Base-by-base conservation (phyloP, 2,113 vertebrate species). In the Gnathonemus echidnorhynchus region DNA sequence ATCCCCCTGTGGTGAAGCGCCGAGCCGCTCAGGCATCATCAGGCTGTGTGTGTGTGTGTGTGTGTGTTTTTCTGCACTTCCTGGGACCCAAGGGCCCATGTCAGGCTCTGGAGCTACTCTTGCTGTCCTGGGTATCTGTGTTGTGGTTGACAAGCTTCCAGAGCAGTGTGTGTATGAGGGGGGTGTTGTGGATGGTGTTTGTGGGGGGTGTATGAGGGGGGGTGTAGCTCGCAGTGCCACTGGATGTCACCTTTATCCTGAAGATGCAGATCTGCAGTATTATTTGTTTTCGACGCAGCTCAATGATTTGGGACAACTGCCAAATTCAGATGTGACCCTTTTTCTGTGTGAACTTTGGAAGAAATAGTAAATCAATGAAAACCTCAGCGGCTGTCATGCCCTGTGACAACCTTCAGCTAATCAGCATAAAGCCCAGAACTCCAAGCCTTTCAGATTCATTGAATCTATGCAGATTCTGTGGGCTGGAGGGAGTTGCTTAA, bases 381-480 rank as follows among this genome's bases (percentile, higher is more conserved):
- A 42, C 45, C 35, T 46, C 42, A 45, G 39, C 0, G 24, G 8
- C 45, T 84, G 35, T 21, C 19, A 96, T 96, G 95, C 93, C 93
- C 93, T 94, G 24, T 96, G 96, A 95, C 95, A 96, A 93, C 95
- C 95, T 96, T 94, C 95, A 95, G 90, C 93, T 95, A 95, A 95
- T 95, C 95, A 96, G 95, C 95, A 96, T 96, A 96, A 96, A 96
- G 93, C 94, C 93, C 90, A 92, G 94, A 94, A 95, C 56, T 62
- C 95, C 94, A 93, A 93, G 93, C 95, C 56, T 93, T 93, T 94
- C 95, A 93, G 94, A 90, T 95, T 93, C 95, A 94, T 91, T 94
- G 95, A 96, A 95, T 96, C 95, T 95, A 96, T 96, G 95, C 94
- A 96, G 95, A 96, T 95, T 95, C 95, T 93, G 8, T 93, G 95